These are phyloP conservation scores for Oreochromis niloticus DNA, from an alignment of 2,113 vertebrate species.

Conservation along the genomic window DNA sequence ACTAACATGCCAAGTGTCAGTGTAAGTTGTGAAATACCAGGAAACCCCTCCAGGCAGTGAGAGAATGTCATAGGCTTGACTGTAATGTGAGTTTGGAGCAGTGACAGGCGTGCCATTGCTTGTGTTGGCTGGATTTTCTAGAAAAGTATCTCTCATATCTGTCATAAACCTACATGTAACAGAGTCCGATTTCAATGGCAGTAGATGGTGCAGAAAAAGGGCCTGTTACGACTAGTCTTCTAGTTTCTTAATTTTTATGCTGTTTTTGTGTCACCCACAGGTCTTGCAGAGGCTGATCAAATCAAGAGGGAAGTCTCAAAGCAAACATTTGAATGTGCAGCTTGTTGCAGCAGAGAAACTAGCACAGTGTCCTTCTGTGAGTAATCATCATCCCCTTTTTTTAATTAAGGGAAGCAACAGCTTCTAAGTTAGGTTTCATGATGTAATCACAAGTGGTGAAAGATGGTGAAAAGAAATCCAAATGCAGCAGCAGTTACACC, in stretches of 20 bases:
- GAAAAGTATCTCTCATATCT: background rate
- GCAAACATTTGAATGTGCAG: constrained; percentile 98
- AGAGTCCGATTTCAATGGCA: background rate
- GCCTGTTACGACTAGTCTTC: background rate
- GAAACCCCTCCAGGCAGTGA: background rate
- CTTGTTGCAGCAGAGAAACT: constrained; percentile 97
- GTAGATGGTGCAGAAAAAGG: background rate
- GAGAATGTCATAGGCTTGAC: background rate
- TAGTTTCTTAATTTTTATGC: background rate
- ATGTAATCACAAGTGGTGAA: background rate
- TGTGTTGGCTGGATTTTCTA: background rate
- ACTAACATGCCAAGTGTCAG: background rate
- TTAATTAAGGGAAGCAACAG: background rate
- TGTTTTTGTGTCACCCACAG: constrained; percentile 60
- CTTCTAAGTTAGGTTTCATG: background rate
- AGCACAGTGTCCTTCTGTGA: constrained; percentile 93
- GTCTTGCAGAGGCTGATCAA: constrained; percentile 96
- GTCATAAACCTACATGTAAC: background rate
- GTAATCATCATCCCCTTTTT: constrained; percentile 45
- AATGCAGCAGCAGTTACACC: background rate
- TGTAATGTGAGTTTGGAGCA: background rate
- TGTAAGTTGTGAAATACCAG: background rate
- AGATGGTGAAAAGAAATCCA: background rate
- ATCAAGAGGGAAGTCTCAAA: constrained; percentile 96
- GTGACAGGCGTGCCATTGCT: background rate